These are phyloP conservation scores for Heliconius congener DNA, from an alignment of 1,140 invertebrate genomes.

Conservation along the genomic window DNA sequence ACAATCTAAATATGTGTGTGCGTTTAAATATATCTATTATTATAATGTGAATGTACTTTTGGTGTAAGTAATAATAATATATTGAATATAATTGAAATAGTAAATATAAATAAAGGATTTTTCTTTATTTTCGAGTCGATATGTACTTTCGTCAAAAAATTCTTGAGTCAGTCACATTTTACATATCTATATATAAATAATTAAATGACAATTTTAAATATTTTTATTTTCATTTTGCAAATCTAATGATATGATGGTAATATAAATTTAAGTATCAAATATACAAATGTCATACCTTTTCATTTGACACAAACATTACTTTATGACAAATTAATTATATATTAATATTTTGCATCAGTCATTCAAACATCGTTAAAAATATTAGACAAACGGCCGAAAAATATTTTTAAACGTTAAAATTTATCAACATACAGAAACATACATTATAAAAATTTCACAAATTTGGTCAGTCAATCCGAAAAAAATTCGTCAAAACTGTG, in stretches of 20 bases:
- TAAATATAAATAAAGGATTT: not conserved
- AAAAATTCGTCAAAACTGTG: not conserved
- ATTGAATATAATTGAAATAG: not conserved
- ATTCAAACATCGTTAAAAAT: not conserved
- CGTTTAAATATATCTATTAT: slow-evolving; percentile 3
- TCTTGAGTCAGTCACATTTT: slow-evolving; percentile 2
- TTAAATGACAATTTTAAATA: not conserved
- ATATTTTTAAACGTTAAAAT: not conserved
- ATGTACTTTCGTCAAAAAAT: not conserved
- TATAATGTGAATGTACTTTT: slow-evolving; percentile 7
- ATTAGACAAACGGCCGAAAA: not conserved
- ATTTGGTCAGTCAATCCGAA: not conserved
- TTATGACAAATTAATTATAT: not conserved
- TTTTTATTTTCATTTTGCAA: not conserved
- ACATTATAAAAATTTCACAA: not conserved
- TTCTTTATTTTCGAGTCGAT: not conserved
- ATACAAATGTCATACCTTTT: not conserved
- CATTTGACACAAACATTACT: not conserved
- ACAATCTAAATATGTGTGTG: not conserved
- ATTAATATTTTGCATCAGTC: not conserved
- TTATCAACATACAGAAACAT: not conserved
- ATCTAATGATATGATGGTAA: not conserved
- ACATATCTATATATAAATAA: not conserved
- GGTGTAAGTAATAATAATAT: not conserved
- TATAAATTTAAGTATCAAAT: not conserved